These are phyloP conservation scores for Epizoanthus illoricatus DNA, from an alignment of 92 coral and sea anemone genomes.

Conservation along the genomic window DNA sequence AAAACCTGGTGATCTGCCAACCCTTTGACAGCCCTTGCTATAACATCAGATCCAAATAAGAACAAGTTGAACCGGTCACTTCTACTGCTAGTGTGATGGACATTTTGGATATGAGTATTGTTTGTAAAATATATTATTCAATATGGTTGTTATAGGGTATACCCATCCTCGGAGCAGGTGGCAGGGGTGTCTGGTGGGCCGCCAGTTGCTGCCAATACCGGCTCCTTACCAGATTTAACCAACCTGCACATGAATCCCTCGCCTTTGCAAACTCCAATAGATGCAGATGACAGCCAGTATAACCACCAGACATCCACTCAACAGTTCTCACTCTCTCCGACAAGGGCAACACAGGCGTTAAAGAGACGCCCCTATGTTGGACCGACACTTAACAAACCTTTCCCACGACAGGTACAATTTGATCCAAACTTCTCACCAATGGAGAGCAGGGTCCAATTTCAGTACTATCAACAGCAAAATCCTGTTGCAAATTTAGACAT, in stretches of 20 bases:
- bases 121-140: neutral
- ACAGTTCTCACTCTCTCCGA: slow-evolving; percentile 28
- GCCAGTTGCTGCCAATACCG: slow-evolving; percentile 61
- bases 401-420: slow-evolving; percentile 32
- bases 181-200: slow-evolving; percentile 13
- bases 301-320: slow-evolving; percentile 56
- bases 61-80: neutral
- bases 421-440: slow-evolving; percentile 37
- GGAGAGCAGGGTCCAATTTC: slow-evolving; percentile 41
- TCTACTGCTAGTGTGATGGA: neutral
- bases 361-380: slow-evolving; percentile 33
- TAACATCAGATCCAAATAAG: too few species aligned
- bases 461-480: slow-evolving; percentile 37
- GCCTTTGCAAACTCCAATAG: slow-evolving; percentile 91
- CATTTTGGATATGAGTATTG: neutral
- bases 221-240: slow-evolving; percentile 93
- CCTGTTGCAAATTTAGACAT: slow-evolving; percentile 36
- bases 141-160: slow-evolving; percentile 8
- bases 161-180: slow-evolving; percentile 22
- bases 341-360: slow-evolving; percentile 1
- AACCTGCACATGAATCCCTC: slow-evolving; percentile 92
- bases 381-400: slow-evolving; percentile 25
- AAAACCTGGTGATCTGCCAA: too few species aligned
- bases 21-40: too few species aligned
- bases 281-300: slow-evolving; percentile 65